Evolutionary conservation across 2,113 vertebrate species (phyloP), one percentile per base, ranked within the genome.

Genomic region (Ammodytes marinus): DNA sequence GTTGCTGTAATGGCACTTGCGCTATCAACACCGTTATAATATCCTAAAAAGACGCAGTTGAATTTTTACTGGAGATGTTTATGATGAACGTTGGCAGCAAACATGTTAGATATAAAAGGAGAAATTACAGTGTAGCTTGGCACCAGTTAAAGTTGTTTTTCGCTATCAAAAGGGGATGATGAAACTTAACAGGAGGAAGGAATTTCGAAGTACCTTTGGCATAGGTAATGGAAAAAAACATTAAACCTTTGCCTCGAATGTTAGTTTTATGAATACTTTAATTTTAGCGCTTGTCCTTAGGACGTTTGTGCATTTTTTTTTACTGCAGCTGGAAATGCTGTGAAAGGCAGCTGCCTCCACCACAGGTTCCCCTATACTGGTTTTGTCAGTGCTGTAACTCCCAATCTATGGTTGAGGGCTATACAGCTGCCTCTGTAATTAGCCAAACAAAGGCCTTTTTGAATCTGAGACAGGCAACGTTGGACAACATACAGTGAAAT

Each of bases 351-450:
- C 75, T 83, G 80, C 86, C 83, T 77, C 70, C 73, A 86, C 90
- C 91, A 74, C 86, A 92, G 82, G 84, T 89, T 90, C 80, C 84
- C 80, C 87, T 65, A 27, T 27, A 64, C 81, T 85, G 86, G 86
- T 85, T 92, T 88, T 88, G 77, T 93, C 82, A 86, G 83, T 42
- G 69, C 90, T 80, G 68, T 78, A 65, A 91, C 82, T 92, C 80
- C 71, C 79, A 77, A 87, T 74, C 78, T 88, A 77, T 90, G 87
- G 89, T 88, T 79, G 72, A 86, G 89, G 77, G 72, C 86, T 84
- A 74, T 81, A 87, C 91, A 92, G 81, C 91, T 92, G 89, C 83
- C 88, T 91, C 85, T 91, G 88, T 92, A 94, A 93, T 92, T 93
- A 91, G 68, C 8, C 45, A 89, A 82, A 92, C 93, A 91, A 93